A percentile compares a stretch with the other conserved stretches of the same genome.
These are phyloP conservation scores for Deilephila elpenor DNA, from an alignment of 2,888 invertebrate species.

Conservation along the genomic window DNA sequence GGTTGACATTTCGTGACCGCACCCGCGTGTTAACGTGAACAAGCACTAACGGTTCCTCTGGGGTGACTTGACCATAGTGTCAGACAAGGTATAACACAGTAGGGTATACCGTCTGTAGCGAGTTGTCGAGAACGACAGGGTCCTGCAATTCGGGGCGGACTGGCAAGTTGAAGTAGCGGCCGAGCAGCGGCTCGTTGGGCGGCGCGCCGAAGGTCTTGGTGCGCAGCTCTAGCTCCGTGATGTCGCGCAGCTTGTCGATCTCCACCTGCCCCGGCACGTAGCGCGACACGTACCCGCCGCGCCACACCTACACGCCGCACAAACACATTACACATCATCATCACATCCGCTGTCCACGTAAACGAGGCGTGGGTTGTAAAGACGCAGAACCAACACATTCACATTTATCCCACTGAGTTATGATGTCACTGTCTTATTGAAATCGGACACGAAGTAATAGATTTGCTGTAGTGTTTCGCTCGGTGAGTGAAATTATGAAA, in stretches of 20 bases:
- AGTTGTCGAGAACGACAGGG: constrained; percentile 85
- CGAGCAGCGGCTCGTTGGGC: constrained; percentile 84
- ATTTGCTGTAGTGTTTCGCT: too few relatives aligned
- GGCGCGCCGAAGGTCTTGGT: constrained; percentile 82
- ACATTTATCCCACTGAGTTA: too few relatives aligned
- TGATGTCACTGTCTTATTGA: too few relatives aligned
- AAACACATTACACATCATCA: background rate
- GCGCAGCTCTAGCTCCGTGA: constrained; percentile 70
- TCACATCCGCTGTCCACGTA: background rate
- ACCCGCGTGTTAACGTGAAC: too few relatives aligned
- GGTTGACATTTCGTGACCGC: too few relatives aligned
- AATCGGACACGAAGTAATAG: too few relatives aligned
- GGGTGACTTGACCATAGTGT: too few relatives aligned
- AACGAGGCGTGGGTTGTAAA: too few relatives aligned
- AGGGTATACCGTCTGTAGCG: constrained; percentile 77
- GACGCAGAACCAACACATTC: too few relatives aligned
- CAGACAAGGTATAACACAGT: background rate
- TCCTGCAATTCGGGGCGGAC: constrained; percentile 76
- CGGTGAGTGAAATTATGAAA: too few relatives aligned
- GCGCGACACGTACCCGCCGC: constrained; percentile 77
- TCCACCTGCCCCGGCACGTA: constrained; percentile 80
- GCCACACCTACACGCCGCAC: constrained; percentile 67
- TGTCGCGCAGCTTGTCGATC: constrained; percentile 69
- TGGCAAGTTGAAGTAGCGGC: constrained; percentile 84
- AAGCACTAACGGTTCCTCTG: too few relatives aligned